Percentiles rank a stretch among this genome's conserved stretches.
phyloP scores from a whole-genome alignment of 2,888 invertebrate species.

The Electrophaes corylata region DNA sequence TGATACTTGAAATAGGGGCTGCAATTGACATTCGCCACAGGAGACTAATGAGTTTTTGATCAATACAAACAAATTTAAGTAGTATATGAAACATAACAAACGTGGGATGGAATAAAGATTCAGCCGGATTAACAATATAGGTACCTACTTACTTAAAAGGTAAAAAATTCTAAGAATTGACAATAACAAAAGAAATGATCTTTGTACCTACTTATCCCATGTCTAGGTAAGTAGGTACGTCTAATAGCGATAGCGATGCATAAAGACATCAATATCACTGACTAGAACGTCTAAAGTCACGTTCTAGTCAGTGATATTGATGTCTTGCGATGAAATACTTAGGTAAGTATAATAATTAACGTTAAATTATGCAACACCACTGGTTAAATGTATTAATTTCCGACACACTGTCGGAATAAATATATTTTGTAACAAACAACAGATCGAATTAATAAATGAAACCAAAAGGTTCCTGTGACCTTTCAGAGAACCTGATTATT shows the following conservation, averaged over 20 bases:
- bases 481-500: conserved; percentile 17
- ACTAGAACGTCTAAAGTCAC: conserved; percentile 21
- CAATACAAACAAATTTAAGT: conserved; percentile 15
- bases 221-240: too few relatives aligned
- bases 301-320: too few relatives aligned
- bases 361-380: background rate
- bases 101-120: conserved; percentile 2
- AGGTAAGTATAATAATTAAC: background rate
- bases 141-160: too few relatives aligned
- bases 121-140: too few relatives aligned
- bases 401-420: background rate
- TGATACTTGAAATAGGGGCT: conserved; percentile 4
- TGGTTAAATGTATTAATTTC: background rate
- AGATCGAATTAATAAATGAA: background rate
- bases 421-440: background rate
- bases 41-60: conserved; percentile 20
- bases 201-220: background rate
- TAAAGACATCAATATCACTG: conserved; percentile 2
- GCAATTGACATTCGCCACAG: conserved; percentile 25
- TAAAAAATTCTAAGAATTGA: background rate
- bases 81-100: background rate
- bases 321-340: conserved; percentile 2
- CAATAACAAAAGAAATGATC: background rate
- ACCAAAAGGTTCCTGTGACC: conserved; percentile 14
- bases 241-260: background rate